Evolutionary conservation across 1,140 invertebrate genomes (phyloP), one percentile per base, ranked within the genome.

Genomic region (Scaptomyza graminum): DNA sequence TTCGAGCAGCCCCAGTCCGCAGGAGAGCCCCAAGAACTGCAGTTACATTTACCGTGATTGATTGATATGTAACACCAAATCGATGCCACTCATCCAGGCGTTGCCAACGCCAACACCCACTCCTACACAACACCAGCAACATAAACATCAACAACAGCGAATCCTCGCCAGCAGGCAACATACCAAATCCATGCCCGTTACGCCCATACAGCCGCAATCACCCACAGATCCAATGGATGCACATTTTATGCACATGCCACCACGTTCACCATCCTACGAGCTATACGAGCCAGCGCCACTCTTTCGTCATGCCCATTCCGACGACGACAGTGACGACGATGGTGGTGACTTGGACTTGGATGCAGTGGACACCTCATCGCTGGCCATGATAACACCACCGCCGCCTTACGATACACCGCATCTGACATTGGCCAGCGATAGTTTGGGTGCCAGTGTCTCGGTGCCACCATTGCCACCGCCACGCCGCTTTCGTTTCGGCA

Each of bases 11-110:
- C 91, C 91, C 69, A 92, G 91, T 81, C 91, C 91, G 74, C 91
- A 92, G 78, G 91, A 92, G 82, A 92, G 91, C 83, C 91, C 91
- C 64, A 92, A 92, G 88, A 92, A 92, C 75, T 92, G 91, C 82
- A 92, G 91, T 71, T 92, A 92, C 62, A 92, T 92, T 74, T 92
- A 92, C 76, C 91, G 91, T 90, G 91, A 92, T 91, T 92, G 91
- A 92, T 92, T 92, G 89, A 90, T 90, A 90, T 90, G 82, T 71
- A 92, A 92, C 72, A 90, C 91, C 75, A 92, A 91, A 90, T 91
- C 91, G 76, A 91, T 92, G 91, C 90, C 90, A 76, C 78, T 91
- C 74, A 91, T 91, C 68, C 87, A 90, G 82, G 57, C 81, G 52
- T 56, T 71, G 69, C 74, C 79, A 63, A 73, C 54, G 47, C 18